These are phyloP conservation scores for Drosophila nigromelanica DNA, from an alignment of 1,140 invertebrate genomes.

Conservation along the genomic window DNA sequence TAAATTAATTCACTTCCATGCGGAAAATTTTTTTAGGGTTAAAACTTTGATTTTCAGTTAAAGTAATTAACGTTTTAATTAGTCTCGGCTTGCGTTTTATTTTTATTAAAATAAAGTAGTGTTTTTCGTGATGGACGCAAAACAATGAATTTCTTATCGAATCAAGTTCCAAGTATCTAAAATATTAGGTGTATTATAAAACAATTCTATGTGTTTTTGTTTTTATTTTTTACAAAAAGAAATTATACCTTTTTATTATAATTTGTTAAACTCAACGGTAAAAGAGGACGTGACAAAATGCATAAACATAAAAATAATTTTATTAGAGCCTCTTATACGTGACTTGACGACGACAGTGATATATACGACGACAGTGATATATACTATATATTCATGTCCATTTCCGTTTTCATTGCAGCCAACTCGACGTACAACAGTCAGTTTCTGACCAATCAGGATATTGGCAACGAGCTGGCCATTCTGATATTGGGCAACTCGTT, in stretches of 20 bases:
- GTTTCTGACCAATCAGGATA: slow-evolving; percentile 88
- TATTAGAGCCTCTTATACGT: slow-evolving; percentile 1
- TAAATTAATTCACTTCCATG: slow-evolving; percentile 8
- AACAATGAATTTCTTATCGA: too few species aligned
- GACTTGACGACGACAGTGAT: too few species aligned
- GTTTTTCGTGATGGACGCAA: neutral
- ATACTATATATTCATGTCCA: neutral
- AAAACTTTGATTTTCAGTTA: neutral
- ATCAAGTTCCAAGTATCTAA: too few species aligned
- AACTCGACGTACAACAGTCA: slow-evolving; percentile 92
- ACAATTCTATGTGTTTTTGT: too few species aligned
- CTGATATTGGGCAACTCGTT: slow-evolving; percentile 91
- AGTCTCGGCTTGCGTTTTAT: neutral
- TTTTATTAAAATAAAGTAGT: too few species aligned
- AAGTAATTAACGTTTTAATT: neutral
- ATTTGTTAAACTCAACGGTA: neutral
- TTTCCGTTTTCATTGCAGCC: slow-evolving; percentile 80
- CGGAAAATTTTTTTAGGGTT: slow-evolving; percentile 10
- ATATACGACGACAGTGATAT: too few species aligned
- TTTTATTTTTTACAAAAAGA: neutral
- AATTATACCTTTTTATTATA: neutral
- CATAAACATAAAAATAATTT: neutral
- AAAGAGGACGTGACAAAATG: slow-evolving; percentile 10
- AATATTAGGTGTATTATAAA: too few species aligned
- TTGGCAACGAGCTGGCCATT: slow-evolving; percentile 87